Evolutionary conservation across 53 echinoderm and acorn worm genomes (phyloP).

Genomic region (Stichopus horrens): DNA sequence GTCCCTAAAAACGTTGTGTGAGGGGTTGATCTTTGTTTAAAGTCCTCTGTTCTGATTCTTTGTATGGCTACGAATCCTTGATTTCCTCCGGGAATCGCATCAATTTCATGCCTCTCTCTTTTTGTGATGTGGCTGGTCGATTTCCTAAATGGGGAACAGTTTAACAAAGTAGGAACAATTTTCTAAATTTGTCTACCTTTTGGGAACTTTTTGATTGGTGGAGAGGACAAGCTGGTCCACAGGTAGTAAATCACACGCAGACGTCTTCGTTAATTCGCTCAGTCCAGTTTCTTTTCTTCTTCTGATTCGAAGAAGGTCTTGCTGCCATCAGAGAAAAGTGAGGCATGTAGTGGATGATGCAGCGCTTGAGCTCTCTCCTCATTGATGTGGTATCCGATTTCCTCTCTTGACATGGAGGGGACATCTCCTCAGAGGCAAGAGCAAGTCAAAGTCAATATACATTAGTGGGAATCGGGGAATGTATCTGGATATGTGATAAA

Average conservation of each 20-base stretch:
- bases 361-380: too few species aligned
- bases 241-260: slow-evolving; percentile 16
- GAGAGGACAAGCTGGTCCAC: slow-evolving; percentile 20
- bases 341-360: too few species aligned
- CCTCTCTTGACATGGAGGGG: too few species aligned
- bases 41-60: neutral
- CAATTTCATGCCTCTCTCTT: slow-evolving; percentile 39
- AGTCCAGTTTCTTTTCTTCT: neutral
- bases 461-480: too few species aligned
- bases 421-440: too few species aligned
- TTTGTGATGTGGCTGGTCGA: slow-evolving; percentile 23
- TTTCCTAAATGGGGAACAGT: slow-evolving; percentile 44
- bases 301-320: too few species aligned
- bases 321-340: too few species aligned
- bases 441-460: too few species aligned
- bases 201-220: slow-evolving; percentile 9
- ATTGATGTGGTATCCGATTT: too few species aligned
- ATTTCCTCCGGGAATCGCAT: slow-evolving; percentile 34
- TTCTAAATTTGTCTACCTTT: slow-evolving; percentile 39
- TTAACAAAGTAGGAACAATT: slow-evolving; percentile 31
- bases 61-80: neutral
- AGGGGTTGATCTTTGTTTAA: slow-evolving; percentile 31
- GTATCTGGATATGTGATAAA: too few species aligned
- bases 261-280: neutral
- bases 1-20: neutral